Evolutionary conservation across 1,140 invertebrate genomes (phyloP), one percentile per base, ranked within the genome.

Genomic region (Philotrypesis tridentata): DNA sequence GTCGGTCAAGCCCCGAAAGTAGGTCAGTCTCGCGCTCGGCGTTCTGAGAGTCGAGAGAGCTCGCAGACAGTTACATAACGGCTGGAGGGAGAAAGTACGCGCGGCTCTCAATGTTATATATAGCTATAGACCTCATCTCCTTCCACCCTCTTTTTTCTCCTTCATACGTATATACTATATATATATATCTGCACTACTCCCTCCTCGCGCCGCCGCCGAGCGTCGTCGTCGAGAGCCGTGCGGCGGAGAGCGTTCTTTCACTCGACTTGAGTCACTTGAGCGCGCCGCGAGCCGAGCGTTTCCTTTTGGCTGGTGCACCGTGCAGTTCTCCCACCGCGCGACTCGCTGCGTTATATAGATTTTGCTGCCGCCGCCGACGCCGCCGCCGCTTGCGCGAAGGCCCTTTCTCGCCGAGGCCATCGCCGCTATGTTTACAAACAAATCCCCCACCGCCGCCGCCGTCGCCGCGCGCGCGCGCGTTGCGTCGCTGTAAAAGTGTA

Each of bases 21-120:
- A 67, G 71, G 79, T 74, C 70, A 74, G 71, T 40, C 70, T 27
- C 78, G 48, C 76, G 27, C 37, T 48, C 71, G 33, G 37, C 21
- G 33, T 14, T 37, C 9, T 2, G 9, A 55, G 48, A 21, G 17
- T 21, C 48, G 48, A 14, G 43, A 55, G 48, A 37, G 67, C 40
- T 48, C 68, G 11, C 67, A 80, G 79, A 74, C 79, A 67, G 71
- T 80, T 80, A 80, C 61, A 74, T 80, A 80, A 80, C 79, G 60
- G 60, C 79, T 67, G 71, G 79, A 67, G 71, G 79, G 79, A 80
- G 79, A 80, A 80, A 80, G 79, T 80, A 74, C 23, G 48, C 12
- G 21, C 7, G 2, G 25, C 17, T 7, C 48, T 70, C 4, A 12
- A 17, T 70, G 29, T n/a, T n/a, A n/a, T n/a, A n/a, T 68, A 68